Base-by-base conservation (phyloP, 2,888 invertebrate species). In the Synergus itoensis region DNA sequence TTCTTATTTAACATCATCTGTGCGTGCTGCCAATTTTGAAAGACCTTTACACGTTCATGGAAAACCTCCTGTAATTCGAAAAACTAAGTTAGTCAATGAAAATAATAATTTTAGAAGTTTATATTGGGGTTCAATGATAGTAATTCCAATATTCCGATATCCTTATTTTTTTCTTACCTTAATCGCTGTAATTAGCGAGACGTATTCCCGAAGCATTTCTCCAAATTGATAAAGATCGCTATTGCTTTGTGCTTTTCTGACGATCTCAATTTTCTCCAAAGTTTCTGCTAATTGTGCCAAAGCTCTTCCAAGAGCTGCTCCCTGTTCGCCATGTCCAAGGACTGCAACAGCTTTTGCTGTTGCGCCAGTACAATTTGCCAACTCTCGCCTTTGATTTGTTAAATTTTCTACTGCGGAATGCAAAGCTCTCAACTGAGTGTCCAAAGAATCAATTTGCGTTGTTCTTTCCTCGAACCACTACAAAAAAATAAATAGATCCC, bases 401-500 rank as follows among this genome's bases (percentile, higher is more conserved):
- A 99, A 94, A 1, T 96, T 94, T 92, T 99, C 99, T 81, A 99
- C 95, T 85, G 97, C 97, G 45, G 95, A 94, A 92, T 97, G 97
- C 76, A 99, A 93, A 86, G 98, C 97, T 65, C 97, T 95, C 79
- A 99, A 93, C 90, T 98, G 98, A 21, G 94, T 94, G 91, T 99
- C 99, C 40, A 99, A 93, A 57, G 96, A 96, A 90, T 99, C 99
- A 63, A 99, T 95, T 92, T 98, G 98, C 8, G 95, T 94, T 41
- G 97, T 95, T 89, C 98, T 98, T 92, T 99, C 99, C 92, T 99
- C 99, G 93, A 99, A 99, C 99, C 99, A 99, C 98, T 99, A 88
- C 36, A 93, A 81, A 77, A 77, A 77, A 77, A 77, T 83, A 76
- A 77, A 75, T 53, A 53, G 41, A 63, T 69, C 41, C 41, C 41